phyloP scores from a whole-genome alignment of 2,797 vertebrate species.

The Xenentodon cancila region DNA sequence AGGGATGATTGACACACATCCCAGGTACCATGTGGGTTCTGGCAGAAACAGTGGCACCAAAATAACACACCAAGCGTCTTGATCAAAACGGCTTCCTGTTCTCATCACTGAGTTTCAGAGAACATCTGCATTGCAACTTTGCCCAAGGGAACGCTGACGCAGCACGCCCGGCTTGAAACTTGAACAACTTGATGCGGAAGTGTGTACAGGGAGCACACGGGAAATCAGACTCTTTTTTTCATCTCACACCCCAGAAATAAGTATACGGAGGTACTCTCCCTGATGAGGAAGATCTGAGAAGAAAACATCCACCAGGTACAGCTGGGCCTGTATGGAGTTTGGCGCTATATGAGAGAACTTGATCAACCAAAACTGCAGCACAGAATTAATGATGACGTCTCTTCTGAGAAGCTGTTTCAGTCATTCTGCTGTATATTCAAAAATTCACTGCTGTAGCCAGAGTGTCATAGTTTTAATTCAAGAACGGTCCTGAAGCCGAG shows the following conservation, averaged over 20 bases:
- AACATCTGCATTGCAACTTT: conserved; percentile 72
- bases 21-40: conserved; percentile 55
- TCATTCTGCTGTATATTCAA: conserved; percentile 45
- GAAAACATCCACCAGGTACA: conserved; percentile 24
- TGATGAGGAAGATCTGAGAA: conserved; percentile 53
- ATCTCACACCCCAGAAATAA: conserved; percentile 22
- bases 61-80: conserved; percentile 68
- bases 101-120: conserved; percentile 65
- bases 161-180: conserved; percentile 54
- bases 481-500: conserved; percentile 27
- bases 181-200: conserved; percentile 55
- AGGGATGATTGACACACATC: conserved; percentile 69
- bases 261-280: conserved; percentile 25
- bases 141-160: conserved; percentile 75
- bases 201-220: conserved; percentile 16
- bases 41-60: conserved; percentile 27
- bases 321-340: conserved; percentile 45
- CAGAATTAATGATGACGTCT: conserved; percentile 28
- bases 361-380: conserved; percentile 31
- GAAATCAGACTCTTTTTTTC: conserved; percentile 19
- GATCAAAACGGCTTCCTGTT: conserved; percentile 72
- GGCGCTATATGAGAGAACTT: conserved; percentile 47
- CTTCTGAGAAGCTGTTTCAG: conserved; percentile 25
- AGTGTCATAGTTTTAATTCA: conserved; percentile 38
- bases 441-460: conserved; percentile 24